A percentile compares a stretch with the other conserved stretches of the same genome.
Evolutionary conservation across 2,888 invertebrate species (phyloP).

Genomic region (Galerucella nymphaeae): DNA sequence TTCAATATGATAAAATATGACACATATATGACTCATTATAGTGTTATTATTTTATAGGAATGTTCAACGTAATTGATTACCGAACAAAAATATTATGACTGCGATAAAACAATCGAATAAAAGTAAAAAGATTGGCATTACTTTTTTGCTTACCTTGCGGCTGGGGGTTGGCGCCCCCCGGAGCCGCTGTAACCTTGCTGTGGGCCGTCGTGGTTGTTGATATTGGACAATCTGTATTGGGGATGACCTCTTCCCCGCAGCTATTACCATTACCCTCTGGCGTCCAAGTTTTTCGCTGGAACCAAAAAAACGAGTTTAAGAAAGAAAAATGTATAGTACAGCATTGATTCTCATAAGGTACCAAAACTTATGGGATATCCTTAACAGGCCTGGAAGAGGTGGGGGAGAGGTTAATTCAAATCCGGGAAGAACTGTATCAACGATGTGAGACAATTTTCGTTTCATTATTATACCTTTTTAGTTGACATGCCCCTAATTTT

Average conservation of each 20-base stretch:
- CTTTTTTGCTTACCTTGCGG: constrained; percentile 67
- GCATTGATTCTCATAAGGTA: too few species aligned
- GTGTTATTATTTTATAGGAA: background rate
- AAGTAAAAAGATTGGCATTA: constrained; percentile 52
- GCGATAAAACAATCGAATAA: constrained; percentile 20
- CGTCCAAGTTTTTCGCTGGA: constrained; percentile 73
- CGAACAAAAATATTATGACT: constrained; percentile 10
- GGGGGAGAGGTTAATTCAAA: too few species aligned
- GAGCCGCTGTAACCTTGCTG: constrained; percentile 84
- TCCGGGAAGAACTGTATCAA: too few species aligned
- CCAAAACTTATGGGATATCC: too few species aligned
- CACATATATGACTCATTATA: background rate
- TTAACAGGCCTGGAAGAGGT: too few species aligned
- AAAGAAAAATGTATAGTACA: too few species aligned
- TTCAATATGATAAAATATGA: background rate
- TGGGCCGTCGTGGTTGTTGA: constrained; percentile 81
- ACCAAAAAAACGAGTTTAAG: constrained; percentile 41
- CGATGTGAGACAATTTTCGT: too few species aligned
- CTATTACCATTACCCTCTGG: constrained; percentile 73
- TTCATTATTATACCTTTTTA: too few species aligned
- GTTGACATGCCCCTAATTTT: too few species aligned
- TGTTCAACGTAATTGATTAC: background rate
- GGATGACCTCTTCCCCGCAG: constrained; percentile 62
- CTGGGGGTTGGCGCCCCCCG: constrained; percentile 79
- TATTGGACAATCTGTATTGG: constrained; percentile 62